Evolutionary conservation across 2,797 vertebrate genomes (phyloP).

Genomic region (Sarcophilus harrisii): DNA sequence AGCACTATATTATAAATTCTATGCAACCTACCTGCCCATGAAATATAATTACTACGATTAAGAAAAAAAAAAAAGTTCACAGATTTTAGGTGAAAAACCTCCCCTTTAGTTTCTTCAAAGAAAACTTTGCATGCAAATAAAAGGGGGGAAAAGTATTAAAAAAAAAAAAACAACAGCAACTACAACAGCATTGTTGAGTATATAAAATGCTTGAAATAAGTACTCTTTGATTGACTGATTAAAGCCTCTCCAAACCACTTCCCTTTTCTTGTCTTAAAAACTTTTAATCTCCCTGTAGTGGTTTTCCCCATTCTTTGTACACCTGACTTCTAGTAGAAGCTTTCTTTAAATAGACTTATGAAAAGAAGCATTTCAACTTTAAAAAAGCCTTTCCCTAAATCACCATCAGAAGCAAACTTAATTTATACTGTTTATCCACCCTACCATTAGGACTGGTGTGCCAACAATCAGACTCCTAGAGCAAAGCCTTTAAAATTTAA

Average conservation of each 20-base stretch:
- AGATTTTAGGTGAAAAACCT: background rate
- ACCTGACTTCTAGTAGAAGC: background rate
- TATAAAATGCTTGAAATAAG: background rate
- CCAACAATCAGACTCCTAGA: background rate
- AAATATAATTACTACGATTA: background rate
- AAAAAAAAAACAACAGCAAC: background rate
- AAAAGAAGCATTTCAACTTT: background rate
- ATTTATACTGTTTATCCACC: background rate
- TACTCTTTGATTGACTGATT: background rate
- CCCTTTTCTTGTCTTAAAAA: background rate
- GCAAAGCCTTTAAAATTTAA: background rate
- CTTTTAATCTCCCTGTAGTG: background rate
- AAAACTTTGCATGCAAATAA: background rate
- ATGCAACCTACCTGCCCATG: background rate
- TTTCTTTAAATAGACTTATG: slow-evolving; percentile 2
- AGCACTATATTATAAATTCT: background rate
- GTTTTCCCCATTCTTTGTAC: background rate
- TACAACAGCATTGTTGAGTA: background rate
- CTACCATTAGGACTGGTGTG: background rate
- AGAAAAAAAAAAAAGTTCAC: background rate
- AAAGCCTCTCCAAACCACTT: background rate
- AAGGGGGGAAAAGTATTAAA: background rate
- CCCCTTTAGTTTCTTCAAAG: background rate
- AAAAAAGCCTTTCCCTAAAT: background rate
- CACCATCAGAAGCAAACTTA: background rate